A percentile compares a stretch with the other conserved stretches of the same genome.
These are phyloP conservation scores for Cyclura pinguis DNA, from an alignment of 2,797 vertebrate species.

Conservation along the genomic window DNA sequence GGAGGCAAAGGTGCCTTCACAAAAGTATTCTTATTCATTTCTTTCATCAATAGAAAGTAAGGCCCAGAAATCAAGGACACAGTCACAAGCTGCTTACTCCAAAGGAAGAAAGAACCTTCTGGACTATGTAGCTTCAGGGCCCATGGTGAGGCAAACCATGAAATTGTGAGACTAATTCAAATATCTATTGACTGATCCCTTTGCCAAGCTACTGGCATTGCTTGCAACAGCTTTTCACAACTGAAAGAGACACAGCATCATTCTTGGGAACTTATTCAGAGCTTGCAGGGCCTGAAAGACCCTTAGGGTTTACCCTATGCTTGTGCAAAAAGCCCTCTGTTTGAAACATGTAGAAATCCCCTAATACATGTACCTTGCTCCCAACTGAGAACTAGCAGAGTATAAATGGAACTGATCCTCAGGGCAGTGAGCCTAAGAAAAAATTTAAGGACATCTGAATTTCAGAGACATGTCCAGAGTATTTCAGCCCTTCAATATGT, in stretches of 20 bases:
- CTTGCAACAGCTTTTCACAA: no score
- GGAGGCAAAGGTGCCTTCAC: conserved; percentile 27
- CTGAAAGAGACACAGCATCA: no score
- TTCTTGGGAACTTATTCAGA: background rate
- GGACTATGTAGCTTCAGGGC: no score
- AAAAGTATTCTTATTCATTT: background rate
- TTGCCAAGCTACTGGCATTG: no score
- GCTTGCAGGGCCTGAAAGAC: background rate
- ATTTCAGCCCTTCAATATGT: background rate
- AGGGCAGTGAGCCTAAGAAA: background rate
- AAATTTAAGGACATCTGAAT: background rate
- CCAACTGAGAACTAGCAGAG: background rate
- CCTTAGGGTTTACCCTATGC: no score
- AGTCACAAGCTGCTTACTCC: background rate
- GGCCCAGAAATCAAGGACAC: conserved; percentile 62
- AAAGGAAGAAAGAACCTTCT: background rate
- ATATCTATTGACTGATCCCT: background rate
- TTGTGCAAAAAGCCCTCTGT: background rate
- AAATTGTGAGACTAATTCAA: conserved; percentile 34
- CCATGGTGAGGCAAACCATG: conserved; percentile 29
- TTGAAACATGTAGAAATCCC: background rate
- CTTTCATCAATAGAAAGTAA: conserved; percentile 48
- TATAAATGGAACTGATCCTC: background rate
- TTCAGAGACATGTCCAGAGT: no score
- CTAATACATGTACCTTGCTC: background rate